Base-by-base conservation (phyloP, 1,140 invertebrate genomes). In the Ceratina australensis region DNA sequence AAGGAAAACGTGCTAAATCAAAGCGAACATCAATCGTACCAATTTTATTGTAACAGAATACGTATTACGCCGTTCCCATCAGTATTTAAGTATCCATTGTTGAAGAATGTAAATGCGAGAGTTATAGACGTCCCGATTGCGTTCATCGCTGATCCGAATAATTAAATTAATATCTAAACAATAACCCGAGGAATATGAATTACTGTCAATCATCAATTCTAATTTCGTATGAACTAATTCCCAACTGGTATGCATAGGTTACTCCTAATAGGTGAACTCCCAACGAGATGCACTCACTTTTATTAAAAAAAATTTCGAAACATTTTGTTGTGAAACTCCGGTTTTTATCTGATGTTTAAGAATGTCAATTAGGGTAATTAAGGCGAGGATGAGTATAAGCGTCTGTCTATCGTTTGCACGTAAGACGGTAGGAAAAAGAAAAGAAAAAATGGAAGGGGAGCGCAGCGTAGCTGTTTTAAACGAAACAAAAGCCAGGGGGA, bases 401-500 rank as follows among this genome's bases (percentile, higher is more conserved):
- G 28, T 33, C 28, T 33, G 28, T 33, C 28, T 33, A 33, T 33
- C 28, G 28, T 33, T 33, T 60, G 12, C 8, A 22, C n/a, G 20
- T 20, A 5, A 57, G 12, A 12, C 59, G 26, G 2, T n/a, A n/a
- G 8, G 5, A 42, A 42, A 20, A 42, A 3, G 5, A 15, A 15
- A 15, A n/a, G n/a, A n/a, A n/a, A n/a, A n/a, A n/a, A n/a, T n/a
- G n/a, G n/a, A n/a, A n/a, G n/a, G n/a, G n/a, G 5, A 15, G 33
- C 15, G 15, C 0, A 8, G 16, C n/a, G n/a, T 28, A 71, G 22
- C n/a, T 71, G 64, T 75, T n/a, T 59, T 59, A 33, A 26, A 4
- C 18, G 72, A 68, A n/a, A 75, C 64, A 75, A 75, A 64, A 73
- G 72, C 50, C 28, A 33, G 49, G 22, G 7, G 33, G 49, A 64